A percentile compares a stretch with the other conserved stretches of the same genome.
phyloP scores from a whole-genome alignment of 2,888 invertebrate genomes.

The Troglohyphantes excavatus region DNA sequence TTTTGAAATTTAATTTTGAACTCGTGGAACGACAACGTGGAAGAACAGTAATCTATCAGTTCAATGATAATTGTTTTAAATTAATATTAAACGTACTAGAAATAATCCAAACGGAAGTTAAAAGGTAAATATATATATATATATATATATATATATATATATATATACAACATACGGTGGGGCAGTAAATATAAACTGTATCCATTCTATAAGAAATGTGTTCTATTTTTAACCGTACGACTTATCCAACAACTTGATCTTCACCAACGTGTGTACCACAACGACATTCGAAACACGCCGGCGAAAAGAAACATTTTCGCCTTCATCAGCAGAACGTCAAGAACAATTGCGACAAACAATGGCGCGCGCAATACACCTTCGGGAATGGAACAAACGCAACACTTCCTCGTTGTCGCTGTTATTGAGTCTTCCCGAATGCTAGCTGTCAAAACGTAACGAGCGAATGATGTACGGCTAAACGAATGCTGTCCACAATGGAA shows the following conservation, averaged over 20 bases:
- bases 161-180: too few species aligned
- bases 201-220: too few species aligned
- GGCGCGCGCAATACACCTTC: neutral
- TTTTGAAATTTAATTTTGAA: too few species aligned
- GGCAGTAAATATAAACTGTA: too few species aligned
- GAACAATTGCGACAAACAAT: conserved; percentile 15
- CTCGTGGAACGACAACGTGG: too few species aligned
- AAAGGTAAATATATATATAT: too few species aligned
- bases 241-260: neutral
- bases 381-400: neutral
- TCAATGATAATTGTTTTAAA: too few species aligned
- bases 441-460: conserved; percentile 29
- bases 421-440: neutral
- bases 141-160: too few species aligned
- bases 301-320: conserved; percentile 2
- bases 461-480: conserved; percentile 7
- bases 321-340: conserved; percentile 6
- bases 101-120: too few species aligned
- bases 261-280: neutral
- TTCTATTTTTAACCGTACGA: too few species aligned
- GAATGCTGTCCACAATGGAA: neutral
- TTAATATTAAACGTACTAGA: too few species aligned
- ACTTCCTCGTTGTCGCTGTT: conserved; percentile 14
- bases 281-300: neutral
- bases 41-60: too few species aligned